These are phyloP conservation scores for Molossus alvarezi DNA, from an alignment of 2,797 vertebrate species.

Conservation along the genomic window DNA sequence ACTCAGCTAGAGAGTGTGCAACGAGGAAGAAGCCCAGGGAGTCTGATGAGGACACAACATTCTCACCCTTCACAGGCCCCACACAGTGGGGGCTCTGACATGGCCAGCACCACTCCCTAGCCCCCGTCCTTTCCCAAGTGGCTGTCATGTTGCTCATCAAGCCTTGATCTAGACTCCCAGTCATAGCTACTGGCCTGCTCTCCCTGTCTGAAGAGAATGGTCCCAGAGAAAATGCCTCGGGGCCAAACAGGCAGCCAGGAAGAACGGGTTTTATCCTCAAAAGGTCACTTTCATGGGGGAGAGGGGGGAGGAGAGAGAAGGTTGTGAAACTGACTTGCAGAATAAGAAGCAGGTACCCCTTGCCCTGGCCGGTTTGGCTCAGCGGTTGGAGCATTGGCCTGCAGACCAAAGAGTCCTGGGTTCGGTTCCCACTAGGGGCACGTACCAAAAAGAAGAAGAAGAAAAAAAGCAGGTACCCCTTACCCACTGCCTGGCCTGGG, in stretches of 20 bases:
- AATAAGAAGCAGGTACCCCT: background rate
- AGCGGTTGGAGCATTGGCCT: too few species aligned
- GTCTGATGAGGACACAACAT: background rate
- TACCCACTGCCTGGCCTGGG: background rate
- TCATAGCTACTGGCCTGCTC: background rate
- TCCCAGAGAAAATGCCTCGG: background rate
- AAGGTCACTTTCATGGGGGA: background rate
- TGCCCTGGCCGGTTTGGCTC: background rate
- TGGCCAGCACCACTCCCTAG: background rate
- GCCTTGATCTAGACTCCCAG: background rate
- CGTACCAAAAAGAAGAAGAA: too few species aligned
- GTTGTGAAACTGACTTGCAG: background rate
- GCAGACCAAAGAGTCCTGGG: too few species aligned
- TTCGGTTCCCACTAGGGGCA: too few species aligned
- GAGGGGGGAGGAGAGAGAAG: rapidly evolving
- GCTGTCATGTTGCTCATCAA: background rate
- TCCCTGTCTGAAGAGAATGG: background rate
- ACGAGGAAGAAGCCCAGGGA: background rate
- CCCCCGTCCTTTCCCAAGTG: background rate
- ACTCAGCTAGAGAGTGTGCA: background rate
- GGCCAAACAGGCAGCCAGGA: background rate
- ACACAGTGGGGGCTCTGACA: background rate
- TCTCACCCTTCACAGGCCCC: background rate
- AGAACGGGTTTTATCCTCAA: background rate
- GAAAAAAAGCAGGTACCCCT: background rate